Evolutionary conservation across 2,797 vertebrate species (phyloP).

Genomic region (Falco concolor): DNA sequence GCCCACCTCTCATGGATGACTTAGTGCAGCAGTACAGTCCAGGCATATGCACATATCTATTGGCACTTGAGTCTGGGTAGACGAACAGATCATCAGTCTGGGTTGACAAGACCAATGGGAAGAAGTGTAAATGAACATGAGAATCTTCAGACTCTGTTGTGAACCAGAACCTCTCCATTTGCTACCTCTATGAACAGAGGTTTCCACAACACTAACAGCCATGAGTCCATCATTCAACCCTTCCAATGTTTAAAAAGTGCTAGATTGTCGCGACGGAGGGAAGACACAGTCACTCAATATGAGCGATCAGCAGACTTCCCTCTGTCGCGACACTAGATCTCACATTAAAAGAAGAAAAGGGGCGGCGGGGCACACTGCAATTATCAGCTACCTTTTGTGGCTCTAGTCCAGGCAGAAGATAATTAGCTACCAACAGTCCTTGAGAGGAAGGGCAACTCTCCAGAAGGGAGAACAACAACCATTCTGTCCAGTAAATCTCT

Average conservation of each 20-base stretch:
- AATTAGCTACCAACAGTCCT: neutral
- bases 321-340: no score
- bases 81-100: accelerated
- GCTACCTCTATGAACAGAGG: neutral
- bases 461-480: neutral
- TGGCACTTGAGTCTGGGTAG: neutral
- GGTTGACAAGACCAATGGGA: neutral
- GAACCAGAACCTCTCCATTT: neutral
- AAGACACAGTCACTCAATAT: no score
- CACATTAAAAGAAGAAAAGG: neutral
- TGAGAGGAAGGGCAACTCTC: neutral
- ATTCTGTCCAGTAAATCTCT: neutral
- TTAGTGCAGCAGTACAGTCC: neutral
- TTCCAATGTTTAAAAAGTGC: neutral
- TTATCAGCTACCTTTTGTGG: neutral
- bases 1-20: neutral
- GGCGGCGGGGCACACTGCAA: neutral
- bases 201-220: neutral
- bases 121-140: neutral
- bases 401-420: neutral
- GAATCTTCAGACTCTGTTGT: neutral
- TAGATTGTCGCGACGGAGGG: no score
- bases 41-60: neutral
- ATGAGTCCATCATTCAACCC: neutral
- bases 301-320: no score